Percentiles rank a stretch among this genome's conserved stretches.
phyloP scores from a whole-genome alignment of 1,140 invertebrate species.

The Psix sp. region DNA sequence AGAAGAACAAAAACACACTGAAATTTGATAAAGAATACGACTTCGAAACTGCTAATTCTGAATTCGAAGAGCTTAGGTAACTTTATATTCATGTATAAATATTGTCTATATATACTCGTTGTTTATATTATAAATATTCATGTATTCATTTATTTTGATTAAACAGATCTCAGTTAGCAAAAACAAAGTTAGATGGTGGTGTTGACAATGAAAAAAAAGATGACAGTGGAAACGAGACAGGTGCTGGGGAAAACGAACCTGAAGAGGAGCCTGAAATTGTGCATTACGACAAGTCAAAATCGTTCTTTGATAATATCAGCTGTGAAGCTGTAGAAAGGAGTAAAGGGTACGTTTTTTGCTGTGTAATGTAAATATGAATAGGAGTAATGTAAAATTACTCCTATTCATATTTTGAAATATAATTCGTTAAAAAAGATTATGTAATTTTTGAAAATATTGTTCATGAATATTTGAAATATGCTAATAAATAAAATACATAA shows the following conservation, averaged over 20 bases:
- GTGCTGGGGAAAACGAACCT: slow-evolving; percentile 85
- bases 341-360: too few relatives aligned
- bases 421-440: too few relatives aligned
- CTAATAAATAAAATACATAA: too few relatives aligned
- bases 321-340: slow-evolving; percentile 97
- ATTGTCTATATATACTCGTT: too few relatives aligned
- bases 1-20: slow-evolving; percentile 82
- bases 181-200: slow-evolving; percentile 86
- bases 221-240: slow-evolving; percentile 90
- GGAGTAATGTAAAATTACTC: too few relatives aligned
- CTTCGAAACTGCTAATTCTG: slow-evolving; percentile 97
- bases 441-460: too few relatives aligned
- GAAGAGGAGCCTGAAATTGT: slow-evolving; percentile 85
- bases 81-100: too few relatives aligned
- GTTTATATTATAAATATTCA: too few relatives aligned
- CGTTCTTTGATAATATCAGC: slow-evolving; percentile 99
- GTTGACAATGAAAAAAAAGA: slow-evolving; percentile 87
- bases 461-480: too few relatives aligned
- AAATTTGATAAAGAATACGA: slow-evolving; percentile 98
- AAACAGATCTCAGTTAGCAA: slow-evolving; percentile 84
- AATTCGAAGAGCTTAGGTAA: slow-evolving; percentile 93
- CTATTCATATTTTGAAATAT: too few relatives aligned
- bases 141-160: background rate
- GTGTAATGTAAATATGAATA: too few relatives aligned
- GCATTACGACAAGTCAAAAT: slow-evolving; percentile 96